phyloP scores from a whole-genome alignment of 2,888 invertebrate genomes.

The Trypoxylon attenuatum region DNA sequence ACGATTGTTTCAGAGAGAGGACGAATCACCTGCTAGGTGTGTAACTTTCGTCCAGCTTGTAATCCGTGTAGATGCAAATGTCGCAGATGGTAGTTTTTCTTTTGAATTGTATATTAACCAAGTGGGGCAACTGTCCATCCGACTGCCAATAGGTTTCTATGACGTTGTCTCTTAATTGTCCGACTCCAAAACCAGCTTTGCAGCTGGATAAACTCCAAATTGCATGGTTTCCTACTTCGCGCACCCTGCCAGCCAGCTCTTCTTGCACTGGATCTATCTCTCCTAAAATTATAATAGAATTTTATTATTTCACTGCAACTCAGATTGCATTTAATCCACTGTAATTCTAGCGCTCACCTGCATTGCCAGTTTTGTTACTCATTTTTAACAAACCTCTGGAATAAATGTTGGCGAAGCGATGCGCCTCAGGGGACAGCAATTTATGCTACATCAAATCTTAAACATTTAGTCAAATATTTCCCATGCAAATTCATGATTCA shows the following conservation, averaged over 20 bases:
- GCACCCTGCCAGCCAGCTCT: slow-evolving; percentile 79
- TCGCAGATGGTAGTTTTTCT: slow-evolving; percentile 96
- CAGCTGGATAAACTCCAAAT: slow-evolving; percentile 99
- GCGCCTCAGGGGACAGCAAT: too few species aligned
- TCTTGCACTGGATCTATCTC: slow-evolving; percentile 78
- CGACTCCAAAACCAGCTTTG: slow-evolving; percentile 99
- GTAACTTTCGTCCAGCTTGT: slow-evolving; percentile 98
- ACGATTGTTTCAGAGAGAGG: background rate
- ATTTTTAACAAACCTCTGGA: slow-evolving; percentile 40
- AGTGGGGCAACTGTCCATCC: slow-evolving; percentile 97
- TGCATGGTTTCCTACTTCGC: slow-evolving; percentile 93
- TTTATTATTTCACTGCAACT: too few species aligned
- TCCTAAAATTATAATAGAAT: too few species aligned
- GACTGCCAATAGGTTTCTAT: slow-evolving; percentile 99
- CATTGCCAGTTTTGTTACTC: slow-evolving; percentile 59
- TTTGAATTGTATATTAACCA: slow-evolving; percentile 97
- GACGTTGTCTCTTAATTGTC: slow-evolving; percentile 95
- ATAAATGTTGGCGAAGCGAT: background rate
- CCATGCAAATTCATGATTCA: too few species aligned
- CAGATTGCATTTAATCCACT: too few species aligned
- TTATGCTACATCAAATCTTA: too few species aligned
- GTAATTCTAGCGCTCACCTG: too few species aligned
- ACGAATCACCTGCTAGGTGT: slow-evolving; percentile 87
- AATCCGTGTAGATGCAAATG: slow-evolving; percentile 98
- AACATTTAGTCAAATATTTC: too few species aligned